These are phyloP conservation scores for Pardosa pseudoannulata DNA, from an alignment of 2,888 invertebrate genomes.

Conservation along the genomic window DNA sequence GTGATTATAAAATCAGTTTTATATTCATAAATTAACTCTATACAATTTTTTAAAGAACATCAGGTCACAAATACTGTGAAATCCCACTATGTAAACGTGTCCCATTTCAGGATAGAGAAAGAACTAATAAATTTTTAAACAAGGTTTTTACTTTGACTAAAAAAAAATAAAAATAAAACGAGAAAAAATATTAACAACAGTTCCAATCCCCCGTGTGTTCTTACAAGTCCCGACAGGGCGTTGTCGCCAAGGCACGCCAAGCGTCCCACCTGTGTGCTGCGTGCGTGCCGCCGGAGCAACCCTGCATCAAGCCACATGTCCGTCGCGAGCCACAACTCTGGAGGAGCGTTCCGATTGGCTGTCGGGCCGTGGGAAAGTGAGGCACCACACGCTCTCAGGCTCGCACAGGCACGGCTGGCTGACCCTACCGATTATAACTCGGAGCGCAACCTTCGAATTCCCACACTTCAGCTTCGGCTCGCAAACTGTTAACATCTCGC, in stretches of 20 bases:
- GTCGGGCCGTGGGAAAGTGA: constrained; percentile 68
- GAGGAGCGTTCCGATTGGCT: constrained; percentile 59
- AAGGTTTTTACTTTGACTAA: too few relatives aligned
- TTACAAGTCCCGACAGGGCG: background rate
- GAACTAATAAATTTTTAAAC: too few relatives aligned
- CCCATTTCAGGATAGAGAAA: too few relatives aligned
- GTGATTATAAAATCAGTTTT: too few relatives aligned
- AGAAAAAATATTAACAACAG: background rate
- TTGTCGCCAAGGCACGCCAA: constrained; percentile 2
- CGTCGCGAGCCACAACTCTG: constrained; percentile 68
- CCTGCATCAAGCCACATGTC: constrained; percentile 62
- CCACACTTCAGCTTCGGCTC: constrained; percentile 53
- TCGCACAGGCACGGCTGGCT: constrained; percentile 42
- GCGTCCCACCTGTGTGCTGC: constrained; percentile 62
- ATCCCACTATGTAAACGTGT: too few relatives aligned
- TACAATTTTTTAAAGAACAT: too few relatives aligned
- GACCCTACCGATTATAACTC: constrained; percentile 61
- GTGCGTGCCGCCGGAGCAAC: constrained; percentile 49
- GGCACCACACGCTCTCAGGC: constrained; percentile 62
- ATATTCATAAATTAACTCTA: too few relatives aligned
- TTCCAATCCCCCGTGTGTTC: too few relatives aligned
- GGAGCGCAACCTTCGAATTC: constrained; percentile 34
- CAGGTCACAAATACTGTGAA: too few relatives aligned
- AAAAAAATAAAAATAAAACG: background rate
- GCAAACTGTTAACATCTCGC: constrained; percentile 40